Evolutionary conservation across 2,888 invertebrate genomes (phyloP).

Genomic region (Neria commutata): DNA sequence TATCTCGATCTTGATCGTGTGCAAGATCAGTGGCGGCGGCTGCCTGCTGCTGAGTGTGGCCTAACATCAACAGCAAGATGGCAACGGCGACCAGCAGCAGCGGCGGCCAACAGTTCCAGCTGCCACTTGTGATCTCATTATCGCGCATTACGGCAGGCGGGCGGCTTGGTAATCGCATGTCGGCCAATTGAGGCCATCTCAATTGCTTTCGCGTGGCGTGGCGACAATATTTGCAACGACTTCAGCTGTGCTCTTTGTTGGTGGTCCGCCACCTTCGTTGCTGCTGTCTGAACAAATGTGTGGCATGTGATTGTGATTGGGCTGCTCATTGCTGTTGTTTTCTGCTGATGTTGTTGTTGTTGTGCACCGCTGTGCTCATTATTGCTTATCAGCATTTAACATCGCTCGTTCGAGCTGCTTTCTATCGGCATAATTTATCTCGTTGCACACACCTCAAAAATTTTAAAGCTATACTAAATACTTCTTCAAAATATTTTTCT

Average conservation of each 20-base stretch:
- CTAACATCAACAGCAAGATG: too few species aligned
- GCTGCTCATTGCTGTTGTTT: background rate
- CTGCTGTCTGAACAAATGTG: background rate
- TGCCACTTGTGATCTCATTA: background rate
- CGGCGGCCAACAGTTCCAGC: too few species aligned
- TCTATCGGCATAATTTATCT: constrained; percentile 1
- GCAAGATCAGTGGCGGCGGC: too few species aligned
- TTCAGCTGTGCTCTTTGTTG: too few species aligned
- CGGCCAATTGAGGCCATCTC: background rate
- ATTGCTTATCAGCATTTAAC: constrained; percentile 1
- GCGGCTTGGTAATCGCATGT: background rate
- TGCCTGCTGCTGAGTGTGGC: too few species aligned
- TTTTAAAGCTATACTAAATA: background rate
- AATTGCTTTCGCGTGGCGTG: background rate
- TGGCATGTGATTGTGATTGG: background rate
- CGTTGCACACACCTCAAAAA: background rate
- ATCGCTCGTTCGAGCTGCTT: background rate
- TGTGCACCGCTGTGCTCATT: background rate
- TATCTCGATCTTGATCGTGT: background rate
- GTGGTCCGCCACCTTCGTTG: background rate
- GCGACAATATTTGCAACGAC: background rate
- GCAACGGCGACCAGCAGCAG: too few species aligned
- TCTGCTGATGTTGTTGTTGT: background rate
- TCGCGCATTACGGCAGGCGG: background rate
- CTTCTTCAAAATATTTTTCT: too few species aligned